A percentile compares a stretch with the other conserved stretches of the same genome.
These are phyloP conservation scores for Drosophila mercatorum DNA, from an alignment of 2,888 invertebrate species.

Conservation along the genomic window DNA sequence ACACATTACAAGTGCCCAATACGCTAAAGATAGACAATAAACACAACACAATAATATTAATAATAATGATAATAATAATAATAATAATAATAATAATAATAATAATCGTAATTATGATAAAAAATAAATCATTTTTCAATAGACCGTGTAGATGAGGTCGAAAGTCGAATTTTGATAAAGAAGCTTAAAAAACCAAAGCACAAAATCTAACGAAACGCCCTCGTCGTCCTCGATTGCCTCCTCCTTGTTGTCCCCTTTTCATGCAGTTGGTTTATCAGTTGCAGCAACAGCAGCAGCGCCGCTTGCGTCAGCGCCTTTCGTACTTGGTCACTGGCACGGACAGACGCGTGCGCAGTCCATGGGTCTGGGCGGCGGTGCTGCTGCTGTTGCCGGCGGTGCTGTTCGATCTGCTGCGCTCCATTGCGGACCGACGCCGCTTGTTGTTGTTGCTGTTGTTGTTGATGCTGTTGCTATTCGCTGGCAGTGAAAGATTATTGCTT, in stretches of 20 bases:
- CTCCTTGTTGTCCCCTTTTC: neutral
- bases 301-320: conserved; percentile 81
- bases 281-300: conserved; percentile 62
- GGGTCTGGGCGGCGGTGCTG: conserved; percentile 45
- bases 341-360: conserved; percentile 85
- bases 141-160: conserved; percentile 2
- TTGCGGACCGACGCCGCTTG: conserved; percentile 85
- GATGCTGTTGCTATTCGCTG: conserved; percentile 51
- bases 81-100: conserved; percentile 23
- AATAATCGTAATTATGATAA: conserved; percentile 8
- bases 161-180: neutral
- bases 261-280: conserved; percentile 28
- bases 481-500: conserved; percentile 75
- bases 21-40: conserved; percentile 21
- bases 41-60: conserved; percentile 41
- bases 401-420: conserved; percentile 60
- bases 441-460: conserved; percentile 54
- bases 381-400: conserved; percentile 48
- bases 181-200: conserved; percentile 22
- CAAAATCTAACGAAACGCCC: conserved; percentile 24
- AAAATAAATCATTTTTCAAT: conserved; percentile 5
- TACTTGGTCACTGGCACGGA: conserved; percentile 85
- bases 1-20: conserved; percentile 22
- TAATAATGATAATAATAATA: conserved; percentile 11
- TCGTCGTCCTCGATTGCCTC: neutral